Evolutionary conservation across 2,797 vertebrate genomes (phyloP), one percentile per base, ranked within the genome.

Genomic region (Catostomus latipinnis): DNA sequence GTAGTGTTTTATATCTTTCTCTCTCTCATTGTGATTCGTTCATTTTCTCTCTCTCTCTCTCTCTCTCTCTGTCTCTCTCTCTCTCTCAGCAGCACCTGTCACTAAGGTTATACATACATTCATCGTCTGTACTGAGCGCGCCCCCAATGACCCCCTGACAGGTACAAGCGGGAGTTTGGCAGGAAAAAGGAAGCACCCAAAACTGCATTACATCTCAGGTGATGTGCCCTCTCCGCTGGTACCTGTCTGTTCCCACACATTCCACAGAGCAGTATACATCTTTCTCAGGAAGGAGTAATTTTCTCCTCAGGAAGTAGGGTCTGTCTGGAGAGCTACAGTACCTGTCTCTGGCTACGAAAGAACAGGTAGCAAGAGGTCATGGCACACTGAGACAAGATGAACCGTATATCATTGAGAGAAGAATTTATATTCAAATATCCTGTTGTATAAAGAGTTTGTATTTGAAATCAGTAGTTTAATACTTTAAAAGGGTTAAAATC

Each of bases 201-300:
- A 90, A 91, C 90, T 88, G 89, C 84, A 88, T 90, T 89, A 89
- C 90, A 89, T 92, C 92, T 92, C 89, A 86, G 69, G 88, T 91
- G 92, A 90, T 83, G 89, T 91, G 92, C 92, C 92, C 92, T 92
- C 90, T 89, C 90, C 85, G 81, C 90, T 89, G 91, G 90, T 90
- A 92, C 90, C 92, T 93, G 92, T 93, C 92, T 75, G 84, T 87
- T 91, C 86, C 85, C 91, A 82, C 43, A 87, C 88, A 89, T 91
- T 92, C 91, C 78, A 8, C 88, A 82, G 87, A 90, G 87, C 88
- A 49, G 78, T 71, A 82, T 8, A 80, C 74, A 89, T 90, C 90
- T 92, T 90, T 90, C 89, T 90, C 87, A 93, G 90, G 90, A 94
- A 93, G 91, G 90, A 87, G 89, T 91, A 89, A 90, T 91, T 93